Evolutionary conservation across 2,113 vertebrate genomes (phyloP), one percentile per base, ranked within the genome.

Genomic region (Calyptommatus sinebrachiatus): DNA sequence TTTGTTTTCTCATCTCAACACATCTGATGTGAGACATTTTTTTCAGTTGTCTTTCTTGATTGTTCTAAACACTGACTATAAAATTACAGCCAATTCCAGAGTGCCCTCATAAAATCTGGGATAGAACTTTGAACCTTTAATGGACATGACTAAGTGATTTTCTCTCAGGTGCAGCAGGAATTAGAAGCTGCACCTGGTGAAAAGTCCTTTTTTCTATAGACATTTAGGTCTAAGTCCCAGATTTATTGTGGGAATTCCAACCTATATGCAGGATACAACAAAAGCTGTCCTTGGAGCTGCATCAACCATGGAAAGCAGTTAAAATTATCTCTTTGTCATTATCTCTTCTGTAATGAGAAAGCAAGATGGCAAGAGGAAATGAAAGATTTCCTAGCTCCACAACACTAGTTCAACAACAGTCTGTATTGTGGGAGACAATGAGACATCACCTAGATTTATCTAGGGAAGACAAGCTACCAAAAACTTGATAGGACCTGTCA

Each of bases 271-370:
- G 83, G 50, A 26, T 81, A 53, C 11, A 11, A 20, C 26, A 18
- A 48, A 28, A 76, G 7, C 35, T 69, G 79, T 31, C 29, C 67
- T 70, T 76, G n/a, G 8, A 41, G 63, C 80, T 29, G 62, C 57
- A n/a, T 24, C 31, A 73, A 74, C 46, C 31, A 65, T 0, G 0
- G 35, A 85, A 81, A 85, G 29, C 66, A 81, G 45, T 74, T 65
- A 26, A 83, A 83, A 69, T 4, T 2, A 75, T 83, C 53, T 80
- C 65, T 73, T 76, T 85, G 50, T 71, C 2, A 1, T 81, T 60
- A 65, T 61, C 66, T 8, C 4, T 76, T 78, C 72, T n/a, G 70
- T 86, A 66, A 75, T 71, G 20, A 61, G 41, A 26, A 73, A 80
- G 74, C n/a, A 76, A 87, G 83, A 0, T 11, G 28, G 63, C 12